Percentiles rank a stretch among this genome's conserved stretches.
These are phyloP conservation scores for Sapayoa aenigma DNA, from an alignment of 2,113 vertebrate species.

Conservation along the genomic window DNA sequence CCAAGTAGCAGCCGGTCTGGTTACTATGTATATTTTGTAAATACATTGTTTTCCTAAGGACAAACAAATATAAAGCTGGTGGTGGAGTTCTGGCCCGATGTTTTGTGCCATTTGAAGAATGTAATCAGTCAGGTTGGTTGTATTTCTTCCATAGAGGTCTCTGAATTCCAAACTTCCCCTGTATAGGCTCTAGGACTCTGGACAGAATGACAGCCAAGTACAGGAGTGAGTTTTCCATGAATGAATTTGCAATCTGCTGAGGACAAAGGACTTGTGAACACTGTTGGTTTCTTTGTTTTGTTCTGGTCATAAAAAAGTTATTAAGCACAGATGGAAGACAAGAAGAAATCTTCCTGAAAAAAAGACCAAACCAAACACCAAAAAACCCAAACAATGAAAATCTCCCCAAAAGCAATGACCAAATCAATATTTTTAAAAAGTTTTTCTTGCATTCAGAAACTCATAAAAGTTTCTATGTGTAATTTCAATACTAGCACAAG, in stretches of 20 bases:
- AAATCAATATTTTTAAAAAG: not conserved
- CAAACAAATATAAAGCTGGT: not conserved
- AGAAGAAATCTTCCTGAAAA: not conserved
- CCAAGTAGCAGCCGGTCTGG: not conserved
- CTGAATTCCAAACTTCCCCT: not conserved
- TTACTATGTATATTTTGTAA: not conserved
- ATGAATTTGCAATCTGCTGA: not conserved
- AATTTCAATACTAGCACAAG: not conserved
- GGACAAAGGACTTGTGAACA: not conserved
- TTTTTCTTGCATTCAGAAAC: not conserved
- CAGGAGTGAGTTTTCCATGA: not conserved
- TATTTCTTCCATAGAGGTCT: not conserved
- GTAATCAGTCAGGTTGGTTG: rapidly evolving
- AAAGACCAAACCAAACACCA: not conserved
- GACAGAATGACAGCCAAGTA: not conserved
- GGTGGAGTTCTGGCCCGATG: not conserved
- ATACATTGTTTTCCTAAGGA: not conserved
- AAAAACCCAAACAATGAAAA: not conserved
- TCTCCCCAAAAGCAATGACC: not conserved
- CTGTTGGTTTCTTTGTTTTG: not conserved
- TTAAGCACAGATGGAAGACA: too few relatives aligned
- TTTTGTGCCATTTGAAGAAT: not conserved
- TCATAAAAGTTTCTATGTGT: not conserved
- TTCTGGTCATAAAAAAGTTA: not conserved
- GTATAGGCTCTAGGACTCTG: rapidly evolving